Evolutionary conservation across 1,140 invertebrate species (phyloP).

Genomic region (Drosophila parabipectinata): DNA sequence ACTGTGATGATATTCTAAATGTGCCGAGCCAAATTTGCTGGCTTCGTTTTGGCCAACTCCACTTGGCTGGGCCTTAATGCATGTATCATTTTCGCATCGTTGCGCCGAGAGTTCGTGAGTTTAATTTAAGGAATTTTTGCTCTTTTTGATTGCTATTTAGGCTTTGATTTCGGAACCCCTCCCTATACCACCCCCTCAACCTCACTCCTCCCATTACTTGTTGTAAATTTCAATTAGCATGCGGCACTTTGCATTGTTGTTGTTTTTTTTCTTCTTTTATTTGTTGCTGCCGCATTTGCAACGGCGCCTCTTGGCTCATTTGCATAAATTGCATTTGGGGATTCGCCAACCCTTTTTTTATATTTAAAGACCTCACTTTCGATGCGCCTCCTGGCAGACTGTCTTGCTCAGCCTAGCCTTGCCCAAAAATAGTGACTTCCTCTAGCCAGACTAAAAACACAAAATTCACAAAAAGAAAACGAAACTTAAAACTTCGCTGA

Average conservation of each 20-base stretch:
- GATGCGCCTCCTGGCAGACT: constrained; percentile 20
- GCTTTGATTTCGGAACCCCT: constrained; percentile 56
- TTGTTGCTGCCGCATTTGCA: constrained; percentile 61
- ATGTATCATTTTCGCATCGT: constrained; percentile 82
- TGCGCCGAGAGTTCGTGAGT: constrained; percentile 74
- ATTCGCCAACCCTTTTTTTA: constrained; percentile 68
- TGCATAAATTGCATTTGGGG: constrained; percentile 75
- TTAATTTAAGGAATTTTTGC: constrained; percentile 81
- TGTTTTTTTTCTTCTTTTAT: neutral
- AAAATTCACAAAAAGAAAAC: constrained; percentile 37
- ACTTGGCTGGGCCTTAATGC: constrained; percentile 69
- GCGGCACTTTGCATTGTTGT: constrained; percentile 72
- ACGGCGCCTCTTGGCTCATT: constrained; percentile 77
- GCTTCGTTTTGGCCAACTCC: constrained; percentile 74
- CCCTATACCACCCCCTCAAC: neutral
- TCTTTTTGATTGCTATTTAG: constrained; percentile 81
- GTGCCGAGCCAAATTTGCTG: constrained; percentile 78
- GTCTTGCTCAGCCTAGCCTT: constrained; percentile 39
- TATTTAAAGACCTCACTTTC: constrained; percentile 26
- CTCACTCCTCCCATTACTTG: no score
- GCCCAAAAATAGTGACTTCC: constrained; percentile 63
- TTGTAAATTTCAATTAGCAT: constrained; percentile 78
- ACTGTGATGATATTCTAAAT: constrained; percentile 80
- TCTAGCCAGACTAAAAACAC: constrained; percentile 37
- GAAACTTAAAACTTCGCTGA: constrained; percentile 51